These are phyloP conservation scores for Drosophila neonasuta DNA, from an alignment of 2,888 invertebrate genomes.

Conservation along the genomic window DNA sequence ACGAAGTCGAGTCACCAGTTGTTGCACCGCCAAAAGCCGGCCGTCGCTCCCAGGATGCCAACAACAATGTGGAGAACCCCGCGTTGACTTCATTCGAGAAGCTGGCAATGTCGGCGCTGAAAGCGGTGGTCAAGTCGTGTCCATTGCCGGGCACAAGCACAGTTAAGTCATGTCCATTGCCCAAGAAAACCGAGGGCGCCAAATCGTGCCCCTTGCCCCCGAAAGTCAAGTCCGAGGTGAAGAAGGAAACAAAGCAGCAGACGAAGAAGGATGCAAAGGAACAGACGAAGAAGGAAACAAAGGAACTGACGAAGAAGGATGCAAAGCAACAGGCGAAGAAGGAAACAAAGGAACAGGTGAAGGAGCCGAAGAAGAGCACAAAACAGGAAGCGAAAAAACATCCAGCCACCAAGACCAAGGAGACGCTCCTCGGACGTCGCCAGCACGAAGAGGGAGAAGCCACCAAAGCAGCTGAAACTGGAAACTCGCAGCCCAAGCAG, in stretches of 20 bases:
- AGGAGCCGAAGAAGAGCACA: neutral
- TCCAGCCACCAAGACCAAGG: neutral
- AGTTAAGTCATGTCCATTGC: constrained; percentile 10
- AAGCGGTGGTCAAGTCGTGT: neutral
- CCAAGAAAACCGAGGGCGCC: neutral
- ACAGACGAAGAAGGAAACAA: neutral
- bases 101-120: neutral
- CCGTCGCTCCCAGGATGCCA: constrained; percentile 1
- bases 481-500: neutral
- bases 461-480: neutral
- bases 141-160: neutral
- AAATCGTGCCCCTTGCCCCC: constrained; percentile 32
- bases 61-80: constrained; percentile 7
- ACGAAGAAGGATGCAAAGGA: constrained; percentile 1
- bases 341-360: neutral
- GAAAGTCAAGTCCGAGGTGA: neutral
- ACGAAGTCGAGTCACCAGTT: neutral
- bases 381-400: neutral
- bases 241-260: neutral
- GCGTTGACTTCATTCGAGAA: neutral
- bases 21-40: neutral
- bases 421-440: neutral
- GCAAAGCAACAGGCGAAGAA: neutral
- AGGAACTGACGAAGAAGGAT: neutral
- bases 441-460: neutral